phyloP scores from a whole-genome alignment of 2,113 vertebrate genomes.

The Chaetorhynchus papuensis region DNA sequence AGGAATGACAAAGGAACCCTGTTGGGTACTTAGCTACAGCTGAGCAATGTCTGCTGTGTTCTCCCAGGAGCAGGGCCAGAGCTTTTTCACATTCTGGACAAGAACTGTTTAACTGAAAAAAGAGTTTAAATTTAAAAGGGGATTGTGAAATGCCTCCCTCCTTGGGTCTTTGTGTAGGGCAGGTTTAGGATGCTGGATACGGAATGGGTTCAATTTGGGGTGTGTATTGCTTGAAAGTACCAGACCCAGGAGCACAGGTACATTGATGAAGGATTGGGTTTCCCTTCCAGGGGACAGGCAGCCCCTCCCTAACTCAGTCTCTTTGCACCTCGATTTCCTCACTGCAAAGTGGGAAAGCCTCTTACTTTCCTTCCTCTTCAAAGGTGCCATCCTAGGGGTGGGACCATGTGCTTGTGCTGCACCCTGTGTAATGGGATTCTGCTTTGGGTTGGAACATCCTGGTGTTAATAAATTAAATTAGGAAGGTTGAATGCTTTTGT shows the following conservation, averaged over 20 bases:
- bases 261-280: neutral
- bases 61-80: neutral
- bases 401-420: neutral
- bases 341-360: accelerated
- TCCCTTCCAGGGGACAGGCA: accelerated
- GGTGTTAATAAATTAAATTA: neutral
- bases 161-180: accelerated
- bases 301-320: neutral
- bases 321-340: accelerated
- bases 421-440: neutral
- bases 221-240: neutral
- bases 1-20: neutral
- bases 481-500: neutral
- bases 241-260: neutral
- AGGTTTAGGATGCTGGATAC: neutral
- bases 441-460: neutral
- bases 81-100: neutral
- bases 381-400: neutral
- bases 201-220: neutral
- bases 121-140: neutral
- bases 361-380: neutral
- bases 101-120: neutral
- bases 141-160: neutral
- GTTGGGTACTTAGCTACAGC: neutral
- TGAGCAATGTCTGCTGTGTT: neutral